phyloP scores from a whole-genome alignment of 2,888 invertebrate genomes.

The Acrobasis suavella region DNA sequence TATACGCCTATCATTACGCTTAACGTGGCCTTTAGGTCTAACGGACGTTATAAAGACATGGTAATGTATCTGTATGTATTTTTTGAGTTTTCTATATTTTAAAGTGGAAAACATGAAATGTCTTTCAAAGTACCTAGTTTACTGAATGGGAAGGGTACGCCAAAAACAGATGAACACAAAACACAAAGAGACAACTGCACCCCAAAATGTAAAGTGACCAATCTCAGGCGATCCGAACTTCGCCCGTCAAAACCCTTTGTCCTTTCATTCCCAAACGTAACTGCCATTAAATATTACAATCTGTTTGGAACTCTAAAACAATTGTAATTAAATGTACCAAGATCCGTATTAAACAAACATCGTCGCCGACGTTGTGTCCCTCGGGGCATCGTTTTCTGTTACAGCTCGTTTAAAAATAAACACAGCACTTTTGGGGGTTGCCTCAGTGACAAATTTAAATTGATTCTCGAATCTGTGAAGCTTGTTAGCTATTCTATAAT shows the following conservation, averaged over 20 bases:
- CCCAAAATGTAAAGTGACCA: conserved; percentile 15
- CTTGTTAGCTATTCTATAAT: conserved; percentile 10
- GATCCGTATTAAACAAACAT: conserved; percentile 65
- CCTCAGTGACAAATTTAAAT: conserved; percentile 51
- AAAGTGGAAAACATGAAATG: too few species aligned
- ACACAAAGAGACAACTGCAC: background rate
- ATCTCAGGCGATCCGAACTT: conserved; percentile 15
- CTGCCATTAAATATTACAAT: conserved; percentile 21
- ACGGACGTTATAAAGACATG: too few species aligned
- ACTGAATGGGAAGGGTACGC: background rate
- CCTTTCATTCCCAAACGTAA: conserved; percentile 7
- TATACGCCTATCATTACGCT: too few species aligned
- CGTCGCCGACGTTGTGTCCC: conserved; percentile 42
- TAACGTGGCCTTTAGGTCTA: too few species aligned
- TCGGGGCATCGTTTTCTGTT: conserved; percentile 44
- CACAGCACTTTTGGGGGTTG: conserved; percentile 40
- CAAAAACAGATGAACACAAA: background rate
- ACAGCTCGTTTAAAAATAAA: conserved; percentile 48
- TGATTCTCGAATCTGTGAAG: conserved; percentile 38
- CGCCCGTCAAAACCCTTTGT: background rate
- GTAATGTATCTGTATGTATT: too few species aligned
- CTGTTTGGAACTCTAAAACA: conserved; percentile 32
- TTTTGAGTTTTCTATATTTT: too few species aligned
- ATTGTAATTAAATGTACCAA: conserved; percentile 43
- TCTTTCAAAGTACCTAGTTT: too few species aligned